Conservation (phyloP, 2,113 vertebrate species). For the Sitta europaea region DNA sequence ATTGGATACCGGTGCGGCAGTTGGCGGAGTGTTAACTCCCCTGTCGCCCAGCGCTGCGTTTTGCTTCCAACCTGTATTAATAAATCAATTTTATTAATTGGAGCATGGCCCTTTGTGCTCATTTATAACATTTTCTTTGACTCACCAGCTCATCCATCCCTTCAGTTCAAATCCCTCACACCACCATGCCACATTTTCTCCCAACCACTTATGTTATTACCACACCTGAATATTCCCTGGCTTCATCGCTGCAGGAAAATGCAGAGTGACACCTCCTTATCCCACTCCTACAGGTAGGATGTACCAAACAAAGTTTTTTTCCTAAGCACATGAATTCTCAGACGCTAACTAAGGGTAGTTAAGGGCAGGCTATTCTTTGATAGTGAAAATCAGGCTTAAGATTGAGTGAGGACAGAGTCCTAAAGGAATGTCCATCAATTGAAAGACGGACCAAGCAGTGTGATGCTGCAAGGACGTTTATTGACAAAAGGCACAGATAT, state of each 20-base stretch:
- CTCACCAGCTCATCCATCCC: neutral
- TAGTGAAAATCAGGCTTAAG: neutral
- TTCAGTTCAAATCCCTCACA: neutral
- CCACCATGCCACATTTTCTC: rapidly evolving
- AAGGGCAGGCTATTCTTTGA: neutral
- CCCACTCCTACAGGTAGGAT: neutral
- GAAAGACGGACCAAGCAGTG: neutral
- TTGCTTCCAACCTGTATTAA: too few relatives aligned
- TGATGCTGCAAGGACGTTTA: neutral
- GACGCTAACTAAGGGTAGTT: neutral
- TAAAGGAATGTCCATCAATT: neutral
- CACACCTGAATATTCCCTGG: neutral
- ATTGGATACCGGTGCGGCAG: too few relatives aligned
- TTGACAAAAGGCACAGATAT: neutral
- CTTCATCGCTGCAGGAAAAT: neutral
- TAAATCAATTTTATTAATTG: too few relatives aligned
- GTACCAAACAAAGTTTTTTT: neutral
- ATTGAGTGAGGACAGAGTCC: neutral
- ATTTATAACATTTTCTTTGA: neutral
- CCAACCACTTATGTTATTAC: neutral
- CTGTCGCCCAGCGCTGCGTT: too few relatives aligned
- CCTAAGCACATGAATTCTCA: neutral
- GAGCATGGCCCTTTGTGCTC: too few relatives aligned
- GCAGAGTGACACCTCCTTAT: neutral
- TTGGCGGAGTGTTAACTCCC: too few relatives aligned